Evolutionary conservation across 2,113 vertebrate species (phyloP).

Genomic region (Brachyhypopomus occidentalis): DNA sequence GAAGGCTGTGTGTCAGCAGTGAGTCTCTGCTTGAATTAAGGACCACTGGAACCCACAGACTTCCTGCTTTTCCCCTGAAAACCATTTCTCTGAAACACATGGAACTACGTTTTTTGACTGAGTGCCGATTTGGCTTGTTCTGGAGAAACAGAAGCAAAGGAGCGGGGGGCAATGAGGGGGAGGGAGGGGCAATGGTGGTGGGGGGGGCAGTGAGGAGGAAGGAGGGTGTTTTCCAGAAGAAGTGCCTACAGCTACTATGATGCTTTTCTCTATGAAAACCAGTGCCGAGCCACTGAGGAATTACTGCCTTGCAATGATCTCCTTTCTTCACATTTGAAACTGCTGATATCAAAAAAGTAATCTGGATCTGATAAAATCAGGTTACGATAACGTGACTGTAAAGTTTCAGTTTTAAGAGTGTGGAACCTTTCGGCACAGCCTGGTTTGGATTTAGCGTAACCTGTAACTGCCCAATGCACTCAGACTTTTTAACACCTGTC

Average conservation of each 20-base stretch:
- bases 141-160: slow-evolving; percentile 9
- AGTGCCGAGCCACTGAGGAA: neutral
- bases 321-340: neutral
- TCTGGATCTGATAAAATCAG: neutral
- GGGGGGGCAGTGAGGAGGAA: neutral
- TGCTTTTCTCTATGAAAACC: neutral
- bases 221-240: neutral
- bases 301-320: neutral
- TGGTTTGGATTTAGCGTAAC: neutral
- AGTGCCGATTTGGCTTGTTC: neutral
- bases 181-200: no score
- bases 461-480: no score
- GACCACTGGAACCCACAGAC: neutral
- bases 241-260: slow-evolving; percentile 15
- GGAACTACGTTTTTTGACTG: neutral
- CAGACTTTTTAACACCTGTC: no score
- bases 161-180: neutral
- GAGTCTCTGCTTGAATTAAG: neutral
- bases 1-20: neutral
- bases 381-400: neutral
- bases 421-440: neutral
- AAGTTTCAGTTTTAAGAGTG: neutral
- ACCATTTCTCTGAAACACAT: slow-evolving; percentile 24
- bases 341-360: neutral
- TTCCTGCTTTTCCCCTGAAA: neutral